Conservation (phyloP, 2,113 vertebrate species). For the Limanda limanda region DNA sequence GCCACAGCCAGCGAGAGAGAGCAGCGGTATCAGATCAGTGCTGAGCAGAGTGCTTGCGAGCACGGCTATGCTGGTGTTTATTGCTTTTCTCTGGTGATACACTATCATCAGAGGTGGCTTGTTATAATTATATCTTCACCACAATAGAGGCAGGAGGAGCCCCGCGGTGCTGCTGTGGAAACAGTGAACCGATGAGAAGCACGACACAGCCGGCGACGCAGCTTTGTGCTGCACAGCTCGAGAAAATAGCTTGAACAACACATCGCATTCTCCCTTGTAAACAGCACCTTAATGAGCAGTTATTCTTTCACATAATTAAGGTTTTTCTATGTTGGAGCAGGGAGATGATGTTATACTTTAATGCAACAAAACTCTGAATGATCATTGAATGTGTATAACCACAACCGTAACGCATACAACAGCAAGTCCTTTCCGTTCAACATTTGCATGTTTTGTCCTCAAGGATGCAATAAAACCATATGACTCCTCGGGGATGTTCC, state of each 20-base stretch:
- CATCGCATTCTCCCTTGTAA: not conserved
- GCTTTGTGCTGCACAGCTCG: constrained; percentile 6
- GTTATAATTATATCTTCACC: constrained; percentile 71
- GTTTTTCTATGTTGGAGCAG: not conserved
- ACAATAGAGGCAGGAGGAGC: constrained; percentile 58
- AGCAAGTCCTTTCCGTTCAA: not conserved
- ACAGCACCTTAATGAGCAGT: not conserved
- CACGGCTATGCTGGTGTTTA: constrained; percentile 57
- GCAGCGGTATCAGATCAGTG: constrained; percentile 57
- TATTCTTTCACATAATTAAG: constrained; percentile 10
- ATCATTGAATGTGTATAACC: not conserved
- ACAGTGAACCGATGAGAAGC: constrained; percentile 53
- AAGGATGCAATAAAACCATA: constrained; percentile 25
- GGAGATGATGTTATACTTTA: not conserved
- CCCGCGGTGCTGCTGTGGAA: constrained; percentile 56
- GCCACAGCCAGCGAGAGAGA: constrained; percentile 32
- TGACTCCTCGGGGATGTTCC: constrained; percentile 2
- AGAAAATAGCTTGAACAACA: not conserved
- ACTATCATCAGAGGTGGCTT: constrained; percentile 69
- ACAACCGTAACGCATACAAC: not conserved
- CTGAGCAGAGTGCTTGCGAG: constrained; percentile 41
- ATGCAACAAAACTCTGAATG: not conserved
- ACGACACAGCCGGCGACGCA: constrained; percentile 16
- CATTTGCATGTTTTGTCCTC: constrained; percentile 13
- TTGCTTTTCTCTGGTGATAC: constrained; percentile 64